A percentile compares a stretch with the other conserved stretches of the same genome.
Conservation (phyloP, 1,140 invertebrate species). For the Hylaeus volcanicus region DNA sequence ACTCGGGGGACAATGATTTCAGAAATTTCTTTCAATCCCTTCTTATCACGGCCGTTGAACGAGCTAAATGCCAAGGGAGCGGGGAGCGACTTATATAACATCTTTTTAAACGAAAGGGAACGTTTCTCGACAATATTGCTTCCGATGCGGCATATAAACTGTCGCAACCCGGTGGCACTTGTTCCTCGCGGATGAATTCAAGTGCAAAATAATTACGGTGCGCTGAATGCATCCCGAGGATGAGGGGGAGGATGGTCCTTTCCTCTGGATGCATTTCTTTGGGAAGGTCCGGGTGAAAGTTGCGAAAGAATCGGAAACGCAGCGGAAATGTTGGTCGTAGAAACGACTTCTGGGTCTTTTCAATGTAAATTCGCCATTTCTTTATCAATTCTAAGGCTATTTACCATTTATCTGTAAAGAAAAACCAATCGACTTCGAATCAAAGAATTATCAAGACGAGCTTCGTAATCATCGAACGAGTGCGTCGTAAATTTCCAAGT, state of each 20-base stretch:
- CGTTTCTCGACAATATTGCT: conserved; percentile 13
- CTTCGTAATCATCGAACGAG: too few relatives aligned
- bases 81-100: neutral
- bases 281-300: too few relatives aligned
- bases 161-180: neutral
- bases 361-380: too few relatives aligned
- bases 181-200: neutral
- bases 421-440: too few relatives aligned
- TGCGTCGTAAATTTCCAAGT: neutral
- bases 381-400: too few relatives aligned
- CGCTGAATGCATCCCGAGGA: neutral
- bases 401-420: too few relatives aligned
- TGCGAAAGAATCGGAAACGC: too few relatives aligned
- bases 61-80: neutral
- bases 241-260: neutral
- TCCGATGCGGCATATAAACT: conserved; percentile 1
- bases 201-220: conserved; percentile 23
- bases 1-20: conserved; percentile 15
- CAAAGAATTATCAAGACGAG: too few relatives aligned
- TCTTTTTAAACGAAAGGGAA: conserved; percentile 3
- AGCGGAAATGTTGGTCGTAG: too few relatives aligned
- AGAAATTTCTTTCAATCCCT: conserved; percentile 11
- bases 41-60: conserved; percentile 1
- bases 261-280: too few relatives aligned
- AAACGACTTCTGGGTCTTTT: too few relatives aligned